Percentiles rank a stretch among this genome's conserved stretches.
Evolutionary conservation across 2,113 vertebrate species (phyloP).

Genomic region (Hassar affinis): DNA sequence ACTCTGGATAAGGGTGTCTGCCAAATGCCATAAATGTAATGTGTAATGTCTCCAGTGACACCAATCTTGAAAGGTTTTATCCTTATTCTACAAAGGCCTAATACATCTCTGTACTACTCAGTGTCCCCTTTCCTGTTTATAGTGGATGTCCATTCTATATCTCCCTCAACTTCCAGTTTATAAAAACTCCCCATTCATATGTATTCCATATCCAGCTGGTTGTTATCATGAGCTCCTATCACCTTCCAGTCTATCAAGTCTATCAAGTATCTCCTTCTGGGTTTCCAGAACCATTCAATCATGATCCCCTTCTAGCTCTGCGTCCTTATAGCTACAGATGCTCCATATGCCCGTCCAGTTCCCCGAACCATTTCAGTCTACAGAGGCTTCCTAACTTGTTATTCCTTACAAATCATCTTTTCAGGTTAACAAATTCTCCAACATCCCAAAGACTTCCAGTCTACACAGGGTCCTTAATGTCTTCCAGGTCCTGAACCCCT

Average conservation of each 20-base stretch:
- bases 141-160: not conserved
- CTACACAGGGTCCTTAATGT: not conserved
- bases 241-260: not conserved
- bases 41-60: not conserved
- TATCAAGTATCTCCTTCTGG: not conserved
- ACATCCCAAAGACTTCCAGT: too few species aligned
- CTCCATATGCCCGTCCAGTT: not conserved
- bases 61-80: not conserved
- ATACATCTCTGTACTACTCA: not conserved
- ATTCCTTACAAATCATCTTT: not conserved
- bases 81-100: not conserved
- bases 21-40: too few species aligned
- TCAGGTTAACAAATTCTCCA: not conserved
- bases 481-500: slow-evolving; percentile 3
- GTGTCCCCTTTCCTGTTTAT: not conserved
- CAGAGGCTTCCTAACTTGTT: not conserved
- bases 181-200: not conserved
- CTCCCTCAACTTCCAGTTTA: not conserved
- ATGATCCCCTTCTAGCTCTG: not conserved
- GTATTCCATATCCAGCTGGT: too few species aligned
- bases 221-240: not conserved
- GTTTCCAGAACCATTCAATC: not conserved
- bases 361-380: not conserved
- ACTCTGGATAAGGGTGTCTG: too few species aligned
- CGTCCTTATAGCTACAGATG: not conserved